Evolutionary conservation across 2,113 vertebrate genomes (phyloP).

Genomic region (Catharus bicknelli): DNA sequence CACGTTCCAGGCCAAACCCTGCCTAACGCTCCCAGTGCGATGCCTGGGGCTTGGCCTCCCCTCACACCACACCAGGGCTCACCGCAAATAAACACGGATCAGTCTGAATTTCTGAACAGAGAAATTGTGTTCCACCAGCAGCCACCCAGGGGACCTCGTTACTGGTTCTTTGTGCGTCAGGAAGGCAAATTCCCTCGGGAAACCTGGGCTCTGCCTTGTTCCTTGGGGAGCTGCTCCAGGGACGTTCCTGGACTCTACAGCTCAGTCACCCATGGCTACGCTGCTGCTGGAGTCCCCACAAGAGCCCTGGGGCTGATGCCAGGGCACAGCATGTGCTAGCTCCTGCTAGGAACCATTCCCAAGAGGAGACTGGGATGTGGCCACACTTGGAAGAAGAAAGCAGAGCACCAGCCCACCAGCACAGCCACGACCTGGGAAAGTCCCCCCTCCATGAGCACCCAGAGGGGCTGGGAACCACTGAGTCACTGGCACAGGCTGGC

Average conservation of each 20-base stretch:
- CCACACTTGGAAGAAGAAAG: not conserved
- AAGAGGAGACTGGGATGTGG: not conserved
- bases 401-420: not conserved
- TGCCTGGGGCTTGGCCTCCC: not conserved
- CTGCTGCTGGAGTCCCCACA: not conserved
- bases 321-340: fast-evolving
- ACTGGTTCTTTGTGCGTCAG: fast-evolving
- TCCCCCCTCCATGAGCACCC: fast-evolving
- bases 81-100: not conserved
- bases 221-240: not conserved
- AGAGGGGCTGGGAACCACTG: fast-evolving
- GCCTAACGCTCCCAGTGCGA: not conserved
- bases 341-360: not conserved
- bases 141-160: not conserved
- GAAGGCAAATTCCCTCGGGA: not conserved
- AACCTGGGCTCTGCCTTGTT: fast-evolving
- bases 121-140: fast-evolving
- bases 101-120: not conserved
- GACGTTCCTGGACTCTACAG: fast-evolving
- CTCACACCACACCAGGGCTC: not conserved
- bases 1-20: not conserved
- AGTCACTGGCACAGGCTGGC: fast-evolving
- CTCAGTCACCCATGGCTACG: not conserved
- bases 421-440: not conserved
- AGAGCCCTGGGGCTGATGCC: not conserved